phyloP scores from a whole-genome alignment of 2,113 vertebrate species.

The Oncorhynchus clarkii region DNA sequence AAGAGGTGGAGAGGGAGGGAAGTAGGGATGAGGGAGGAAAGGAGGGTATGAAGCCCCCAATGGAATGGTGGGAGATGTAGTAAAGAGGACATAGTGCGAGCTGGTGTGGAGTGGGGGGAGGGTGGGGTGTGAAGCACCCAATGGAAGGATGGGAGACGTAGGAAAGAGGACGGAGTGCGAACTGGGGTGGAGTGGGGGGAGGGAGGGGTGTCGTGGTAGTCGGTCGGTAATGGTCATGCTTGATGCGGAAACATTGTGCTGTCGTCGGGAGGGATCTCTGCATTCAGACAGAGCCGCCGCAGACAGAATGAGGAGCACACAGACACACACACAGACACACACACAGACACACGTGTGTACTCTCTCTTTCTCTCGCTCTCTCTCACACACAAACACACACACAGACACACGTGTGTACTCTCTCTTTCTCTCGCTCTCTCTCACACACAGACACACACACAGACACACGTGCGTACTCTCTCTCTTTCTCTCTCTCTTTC shows the following conservation, averaged over 20 bases:
- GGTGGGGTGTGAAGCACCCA: slow-evolving; percentile 25
- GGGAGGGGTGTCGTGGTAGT: slow-evolving; percentile 25
- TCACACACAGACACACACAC: slow-evolving; percentile 25
- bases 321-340: slow-evolving; percentile 43
- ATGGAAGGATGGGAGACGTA: slow-evolving; percentile 58
- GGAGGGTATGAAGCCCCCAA: slow-evolving; percentile 29
- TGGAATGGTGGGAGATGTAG: slow-evolving; percentile 58
- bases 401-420: too few species aligned
- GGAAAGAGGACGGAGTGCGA: slow-evolving; percentile 57
- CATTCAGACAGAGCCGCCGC: too few species aligned
- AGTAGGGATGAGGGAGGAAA: background rate
- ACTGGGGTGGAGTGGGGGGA: background rate
- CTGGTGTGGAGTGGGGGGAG: background rate
- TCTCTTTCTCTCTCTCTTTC: too few species aligned
- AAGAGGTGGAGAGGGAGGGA: slow-evolving; percentile 4
- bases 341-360: background rate
- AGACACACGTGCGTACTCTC: slow-evolving; percentile 1
- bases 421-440: too few species aligned
- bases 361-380: too few species aligned
- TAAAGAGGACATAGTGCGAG: slow-evolving; percentile 56
- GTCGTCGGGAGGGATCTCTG: slow-evolving; percentile 31
- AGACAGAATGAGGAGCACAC: background rate
- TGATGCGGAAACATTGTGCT: slow-evolving; percentile 45
- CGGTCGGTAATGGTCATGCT: slow-evolving; percentile 47
- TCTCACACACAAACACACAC: slow-evolving; percentile 8